Evolutionary conservation across 2,113 vertebrate species (phyloP).

Genomic region (Gavia stellata): DNA sequence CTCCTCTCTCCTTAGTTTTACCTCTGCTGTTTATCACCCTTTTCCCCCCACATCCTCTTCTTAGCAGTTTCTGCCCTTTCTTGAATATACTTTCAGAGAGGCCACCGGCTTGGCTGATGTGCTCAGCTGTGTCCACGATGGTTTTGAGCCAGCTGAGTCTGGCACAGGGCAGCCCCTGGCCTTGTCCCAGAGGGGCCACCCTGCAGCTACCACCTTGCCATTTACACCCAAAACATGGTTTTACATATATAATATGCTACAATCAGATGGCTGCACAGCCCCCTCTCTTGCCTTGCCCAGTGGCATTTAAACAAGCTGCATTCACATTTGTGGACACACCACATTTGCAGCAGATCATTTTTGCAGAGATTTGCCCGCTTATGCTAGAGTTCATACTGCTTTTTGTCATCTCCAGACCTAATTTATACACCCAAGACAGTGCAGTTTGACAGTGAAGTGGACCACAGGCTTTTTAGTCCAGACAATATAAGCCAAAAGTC

Average conservation of each 20-base stretch:
- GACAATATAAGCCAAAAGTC: not conserved
- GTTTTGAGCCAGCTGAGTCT: not conserved
- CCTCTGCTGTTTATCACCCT: not conserved
- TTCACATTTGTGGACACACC: not conserved
- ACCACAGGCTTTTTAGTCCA: not conserved
- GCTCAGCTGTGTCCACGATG: not conserved
- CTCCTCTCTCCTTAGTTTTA: not conserved
- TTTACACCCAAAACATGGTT: not conserved
- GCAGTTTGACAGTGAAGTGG: not conserved
- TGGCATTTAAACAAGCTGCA: not conserved
- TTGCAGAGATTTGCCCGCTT: not conserved
- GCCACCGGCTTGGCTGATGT: not conserved
- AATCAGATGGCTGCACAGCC: not conserved
- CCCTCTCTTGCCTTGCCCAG: not conserved
- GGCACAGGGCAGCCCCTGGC: fast-evolving
- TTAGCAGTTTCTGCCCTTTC: not conserved
- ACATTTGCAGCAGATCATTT: not conserved
- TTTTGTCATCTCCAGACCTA: not conserved
- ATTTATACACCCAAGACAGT: not conserved
- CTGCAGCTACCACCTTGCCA: not conserved
- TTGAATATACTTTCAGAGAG: not conserved
- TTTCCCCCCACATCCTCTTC: fast-evolving
- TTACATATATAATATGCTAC: not conserved
- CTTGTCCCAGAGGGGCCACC: not conserved
- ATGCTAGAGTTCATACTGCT: not conserved